Evolutionary conservation across 2,113 vertebrate species (phyloP).

Genomic region (Syrrhaptes paradoxus): DNA sequence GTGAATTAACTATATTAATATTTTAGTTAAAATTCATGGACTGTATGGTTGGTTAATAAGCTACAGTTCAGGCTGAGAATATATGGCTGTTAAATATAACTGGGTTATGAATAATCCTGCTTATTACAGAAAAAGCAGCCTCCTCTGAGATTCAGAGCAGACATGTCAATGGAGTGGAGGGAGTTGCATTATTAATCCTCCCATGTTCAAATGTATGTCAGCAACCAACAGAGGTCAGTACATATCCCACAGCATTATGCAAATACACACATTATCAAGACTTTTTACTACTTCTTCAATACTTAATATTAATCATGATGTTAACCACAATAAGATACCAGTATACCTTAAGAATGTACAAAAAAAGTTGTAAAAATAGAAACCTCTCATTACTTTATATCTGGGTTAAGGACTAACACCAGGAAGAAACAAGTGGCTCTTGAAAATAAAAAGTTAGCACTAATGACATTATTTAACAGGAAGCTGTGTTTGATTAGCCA

Average conservation of each 20-base stretch:
- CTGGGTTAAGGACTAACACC: neutral
- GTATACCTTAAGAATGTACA: neutral
- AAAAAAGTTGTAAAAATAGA: neutral
- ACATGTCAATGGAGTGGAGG: neutral
- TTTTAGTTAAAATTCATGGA: slow-evolving; percentile 12
- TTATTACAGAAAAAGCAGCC: neutral
- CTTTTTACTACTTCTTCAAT: neutral
- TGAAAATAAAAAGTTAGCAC: neutral
- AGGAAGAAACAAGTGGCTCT: neutral
- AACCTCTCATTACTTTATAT: neutral
- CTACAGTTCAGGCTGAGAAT: neutral
- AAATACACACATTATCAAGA: neutral
- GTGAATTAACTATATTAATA: neutral
- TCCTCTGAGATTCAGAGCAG: neutral
- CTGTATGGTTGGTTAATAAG: neutral
- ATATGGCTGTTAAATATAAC: neutral
- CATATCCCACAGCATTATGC: neutral
- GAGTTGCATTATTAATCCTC: slow-evolving; percentile 20
- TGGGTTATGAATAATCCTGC: neutral
- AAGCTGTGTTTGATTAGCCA: neutral
- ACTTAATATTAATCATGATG: neutral
- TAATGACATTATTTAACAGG: neutral
- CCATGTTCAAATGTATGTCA: neutral
- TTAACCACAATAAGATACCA: neutral
- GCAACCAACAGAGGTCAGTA: neutral